phyloP scores from a whole-genome alignment of 2,797 vertebrate genomes.

The Apogon talboti region DNA sequence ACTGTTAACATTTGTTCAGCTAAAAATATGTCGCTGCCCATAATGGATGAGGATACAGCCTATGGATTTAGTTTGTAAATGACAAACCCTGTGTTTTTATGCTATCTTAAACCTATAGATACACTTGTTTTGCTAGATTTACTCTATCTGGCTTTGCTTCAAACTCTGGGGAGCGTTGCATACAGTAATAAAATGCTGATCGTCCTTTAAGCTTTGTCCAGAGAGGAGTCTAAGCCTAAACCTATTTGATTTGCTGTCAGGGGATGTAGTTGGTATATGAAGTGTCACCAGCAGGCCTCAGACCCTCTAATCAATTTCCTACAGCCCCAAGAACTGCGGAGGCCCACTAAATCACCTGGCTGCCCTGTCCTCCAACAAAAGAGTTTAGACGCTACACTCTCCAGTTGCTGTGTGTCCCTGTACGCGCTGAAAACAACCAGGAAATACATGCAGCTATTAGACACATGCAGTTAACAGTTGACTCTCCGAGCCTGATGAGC shows the following conservation, averaged over 20 bases:
- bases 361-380: conserved; percentile 24
- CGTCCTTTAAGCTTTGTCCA: conserved; percentile 38
- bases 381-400: not conserved
- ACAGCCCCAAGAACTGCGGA: conserved; percentile 24
- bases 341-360: conserved; percentile 51
- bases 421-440: not conserved
- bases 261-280: conserved; percentile 56
- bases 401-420: not conserved
- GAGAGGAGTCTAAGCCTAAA: conserved; percentile 31
- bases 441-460: too few species aligned
- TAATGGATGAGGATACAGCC: not conserved
- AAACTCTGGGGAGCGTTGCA: not conserved
- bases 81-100: too few species aligned
- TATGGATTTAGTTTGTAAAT: not conserved
- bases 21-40: not conserved
- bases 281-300: conserved; percentile 41
- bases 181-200: conserved; percentile 38
- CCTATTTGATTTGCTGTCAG: conserved; percentile 47
- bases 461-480: too few species aligned
- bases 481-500: too few species aligned
- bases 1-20: not conserved
- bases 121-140: not conserved
- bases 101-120: not conserved
- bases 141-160: not conserved
- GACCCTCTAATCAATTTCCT: conserved; percentile 47